Evolutionary conservation across 2,797 vertebrate species (phyloP).

Genomic region (Hemitrygon akajei): DNA sequence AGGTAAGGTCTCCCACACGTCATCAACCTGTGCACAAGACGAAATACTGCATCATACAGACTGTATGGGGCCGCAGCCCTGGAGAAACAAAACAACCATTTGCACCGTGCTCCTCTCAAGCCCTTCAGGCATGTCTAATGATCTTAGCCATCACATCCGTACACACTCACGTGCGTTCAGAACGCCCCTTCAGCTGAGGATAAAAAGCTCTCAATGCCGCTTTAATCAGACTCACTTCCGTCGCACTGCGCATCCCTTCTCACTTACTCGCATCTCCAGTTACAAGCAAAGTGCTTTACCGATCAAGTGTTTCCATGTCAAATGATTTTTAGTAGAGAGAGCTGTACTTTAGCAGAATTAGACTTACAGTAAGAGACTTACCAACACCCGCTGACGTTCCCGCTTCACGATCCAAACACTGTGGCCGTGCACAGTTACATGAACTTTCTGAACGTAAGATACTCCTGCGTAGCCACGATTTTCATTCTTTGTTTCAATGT

Average conservation of each 20-base stretch:
- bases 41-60: background rate
- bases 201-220: no score
- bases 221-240: no score
- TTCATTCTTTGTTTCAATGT: constrained; percentile 62
- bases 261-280: background rate
- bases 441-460: constrained; percentile 56
- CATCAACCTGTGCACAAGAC: constrained; percentile 61
- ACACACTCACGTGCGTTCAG: background rate
- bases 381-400: constrained; percentile 59
- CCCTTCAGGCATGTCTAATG: background rate
- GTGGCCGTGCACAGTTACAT: constrained; percentile 50
- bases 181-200: background rate
- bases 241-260: no score
- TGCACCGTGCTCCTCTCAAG: background rate
- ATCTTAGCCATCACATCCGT: background rate
- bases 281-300: background rate
- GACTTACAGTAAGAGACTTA: constrained; percentile 47
- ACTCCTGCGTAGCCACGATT: constrained; percentile 50
- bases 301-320: no score
- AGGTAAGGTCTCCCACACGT: constrained; percentile 63
- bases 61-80: background rate
- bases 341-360: background rate
- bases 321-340: background rate
- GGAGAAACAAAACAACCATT: background rate
- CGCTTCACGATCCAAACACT: constrained; percentile 57